Evolutionary conservation across 2,797 vertebrate species (phyloP), one percentile per base, ranked within the genome.

Genomic region (Galagoides demidoff): DNA sequence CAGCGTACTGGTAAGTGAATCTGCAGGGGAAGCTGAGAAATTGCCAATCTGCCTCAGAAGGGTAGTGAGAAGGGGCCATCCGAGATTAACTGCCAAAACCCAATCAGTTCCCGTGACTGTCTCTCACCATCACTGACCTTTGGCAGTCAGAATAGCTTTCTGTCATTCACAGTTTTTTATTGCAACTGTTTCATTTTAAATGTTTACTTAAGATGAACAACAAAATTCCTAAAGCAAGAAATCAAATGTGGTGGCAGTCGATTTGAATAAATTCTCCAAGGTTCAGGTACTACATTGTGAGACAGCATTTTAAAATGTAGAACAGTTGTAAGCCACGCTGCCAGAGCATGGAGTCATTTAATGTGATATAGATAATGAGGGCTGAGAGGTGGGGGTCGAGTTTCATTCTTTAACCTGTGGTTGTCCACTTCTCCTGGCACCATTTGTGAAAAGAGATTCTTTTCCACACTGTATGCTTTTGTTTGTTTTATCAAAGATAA

Each of bases 81-180:
- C 20, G 20, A 86, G 19, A 71, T 70, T 10, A 23, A 23, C 13
- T 70, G 22, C 25, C 29, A 29, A 7, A 22, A 43, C 22, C 31
- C 0, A 43, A 52, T 27, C 14, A 16, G 23, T n/a, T 20, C 2
- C 27, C 7, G 5, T 8, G 25, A 63, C 2, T 5, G 3, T 25
- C 4, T 34, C 17, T n/a, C 29, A 31, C 6, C 1, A n/a, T 5
- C 14, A 34, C 10, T 4, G 14, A 0, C 3, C 1, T 12, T 85
- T 79, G 19, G 9, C 12, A 39, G 12, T 27, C 23, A 31, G 19
- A 1, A 3, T 10, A n/a, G 34, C 4, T 90, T 39, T 64, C 73
- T 66, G 9, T 55, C 63, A 52, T n/a, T 70, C 49, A 27, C 12
- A 66, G 17, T 7, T 5, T 52, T 52, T 52, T 52, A 52, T 52